Percentiles rank a stretch among this genome's conserved stretches.
phyloP scores from a whole-genome alignment of 2,113 vertebrate species.

The Casuarius casuarius region DNA sequence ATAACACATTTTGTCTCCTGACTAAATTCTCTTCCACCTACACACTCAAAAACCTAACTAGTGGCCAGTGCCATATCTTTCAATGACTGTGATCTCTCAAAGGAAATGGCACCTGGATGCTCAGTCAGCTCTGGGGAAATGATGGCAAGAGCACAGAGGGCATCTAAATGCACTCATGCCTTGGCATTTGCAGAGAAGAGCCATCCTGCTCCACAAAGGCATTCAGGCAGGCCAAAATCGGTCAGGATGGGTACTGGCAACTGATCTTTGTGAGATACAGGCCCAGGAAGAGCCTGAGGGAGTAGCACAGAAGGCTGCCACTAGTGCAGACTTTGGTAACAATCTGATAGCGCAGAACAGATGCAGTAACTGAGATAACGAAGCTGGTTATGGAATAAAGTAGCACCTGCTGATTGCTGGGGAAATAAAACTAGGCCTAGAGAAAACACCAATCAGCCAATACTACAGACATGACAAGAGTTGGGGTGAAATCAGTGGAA shows the following conservation, averaged over 20 bases:
- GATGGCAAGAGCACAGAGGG: background rate
- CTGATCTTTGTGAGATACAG: background rate
- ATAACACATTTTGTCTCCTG: background rate
- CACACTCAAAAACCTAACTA: background rate
- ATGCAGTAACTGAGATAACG: background rate
- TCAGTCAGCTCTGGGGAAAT: background rate
- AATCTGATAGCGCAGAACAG: background rate
- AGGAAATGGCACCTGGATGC: background rate
- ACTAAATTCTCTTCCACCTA: background rate
- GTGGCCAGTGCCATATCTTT: background rate
- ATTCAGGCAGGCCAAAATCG: background rate
- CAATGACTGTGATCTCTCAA: background rate
- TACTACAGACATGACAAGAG: background rate
- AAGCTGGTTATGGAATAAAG: background rate
- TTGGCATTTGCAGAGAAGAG: background rate
- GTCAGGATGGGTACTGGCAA: background rate
- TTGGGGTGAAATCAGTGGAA: background rate
- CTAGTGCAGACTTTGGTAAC: background rate
- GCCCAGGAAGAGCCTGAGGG: constrained; percentile 3
- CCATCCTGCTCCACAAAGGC: background rate
- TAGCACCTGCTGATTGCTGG: constrained; percentile 22
- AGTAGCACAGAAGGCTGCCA: constrained; percentile 18
- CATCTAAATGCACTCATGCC: background rate
- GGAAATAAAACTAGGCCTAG: background rate
- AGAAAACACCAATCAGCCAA: background rate